Base-by-base conservation (phyloP, 2,797 vertebrate species). In the Gouania willdenowi region DNA sequence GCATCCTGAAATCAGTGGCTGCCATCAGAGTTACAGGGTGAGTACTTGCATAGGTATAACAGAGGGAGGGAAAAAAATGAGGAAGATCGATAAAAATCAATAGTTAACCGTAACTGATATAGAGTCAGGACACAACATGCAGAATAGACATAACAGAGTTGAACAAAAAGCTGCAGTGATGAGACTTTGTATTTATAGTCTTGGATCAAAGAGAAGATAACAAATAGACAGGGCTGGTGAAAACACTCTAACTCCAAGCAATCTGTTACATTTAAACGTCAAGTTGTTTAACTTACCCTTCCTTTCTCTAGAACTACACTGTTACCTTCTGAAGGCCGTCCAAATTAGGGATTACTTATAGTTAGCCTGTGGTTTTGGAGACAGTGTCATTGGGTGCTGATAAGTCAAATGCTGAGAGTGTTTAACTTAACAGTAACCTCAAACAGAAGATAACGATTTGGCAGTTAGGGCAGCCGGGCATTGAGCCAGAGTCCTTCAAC, bases 381-480 rank as follows among this genome's bases (percentile, higher is more conserved):
- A 34, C 30, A 24, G 24, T 5, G 32, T 22, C 19, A 41, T 59
- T 55, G 55, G 18, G 49, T 35, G 18, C 14, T 38, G 62, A 40
- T 47, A 52, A 9, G 62, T 68, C 54, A 66, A 45, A 70, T 40
- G 31, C 50, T 42, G 30, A 13, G 27, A 54, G 58, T 18, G 68
- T 54, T 30, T 25, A 57, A 31, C 50, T 2, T 1, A n/a, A n/a
- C n/a, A n/a, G n/a, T n/a, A n/a, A n/a, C n/a, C n/a, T n/a, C n/a
- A 65, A 50, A 28, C 30, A 28, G 66, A 58, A 62, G 77, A 77
- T 81, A 76, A 80, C 48, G 61, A 77, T 83, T 81, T 77, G 78
- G 85, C 82, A 84, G 81, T 82, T 82, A 78, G 75, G 46, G 62
- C 77, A 55, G 41, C 67, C 34, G 58, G 82, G 85, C 76, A 73